Base-by-base conservation (phyloP, 2,113 vertebrate species). In the Ardeotis arabs region DNA sequence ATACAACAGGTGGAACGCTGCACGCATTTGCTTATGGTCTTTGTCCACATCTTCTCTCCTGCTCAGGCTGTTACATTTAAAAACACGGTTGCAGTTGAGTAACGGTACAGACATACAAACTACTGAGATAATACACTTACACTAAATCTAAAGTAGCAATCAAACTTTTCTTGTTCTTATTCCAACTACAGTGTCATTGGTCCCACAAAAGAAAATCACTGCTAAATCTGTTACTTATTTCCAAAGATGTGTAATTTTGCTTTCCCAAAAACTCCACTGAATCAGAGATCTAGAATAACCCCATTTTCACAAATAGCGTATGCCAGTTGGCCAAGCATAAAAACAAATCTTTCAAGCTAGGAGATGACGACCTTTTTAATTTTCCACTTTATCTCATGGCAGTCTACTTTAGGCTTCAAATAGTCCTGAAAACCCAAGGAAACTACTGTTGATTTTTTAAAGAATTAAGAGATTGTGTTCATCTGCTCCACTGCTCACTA, bases 381-480 rank as follows among this genome's bases (percentile, higher is more conserved):
- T 94, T 95, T 86, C 80, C 73, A 89, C 29, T 95, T 85, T 80
- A 72, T 83, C 84, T 81, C 84, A 83, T 13, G 52, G 84, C 89
- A 70, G 50, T 47, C 73, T 83, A 27, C n/a, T 94, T 83, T 13
- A 89, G 68, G 39, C 64, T 89, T 86, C 77, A 94, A 84, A 72
- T 7, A 95, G 44, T 29, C 56, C 37, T 47, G 24, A 73, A 58
- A 80, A 82, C 73, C 66, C 81, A 93, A 84, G 89, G 55, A 41
- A 80, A 80, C 33, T 41, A 45, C 41, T 77, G 64, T 41, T 72
- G 66, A 63, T 63, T 67, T 88, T 84, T 53, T 63, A 9, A 81
- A 76, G 31, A 69, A 67, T 47, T 33, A 72, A 84, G 15, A 33
- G 63, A 74, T 12, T 47, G 47, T 77, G 52, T n/a, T 76, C 33